Conservation (phyloP, 2,888 invertebrate genomes). For the Desoria tigrina region DNA sequence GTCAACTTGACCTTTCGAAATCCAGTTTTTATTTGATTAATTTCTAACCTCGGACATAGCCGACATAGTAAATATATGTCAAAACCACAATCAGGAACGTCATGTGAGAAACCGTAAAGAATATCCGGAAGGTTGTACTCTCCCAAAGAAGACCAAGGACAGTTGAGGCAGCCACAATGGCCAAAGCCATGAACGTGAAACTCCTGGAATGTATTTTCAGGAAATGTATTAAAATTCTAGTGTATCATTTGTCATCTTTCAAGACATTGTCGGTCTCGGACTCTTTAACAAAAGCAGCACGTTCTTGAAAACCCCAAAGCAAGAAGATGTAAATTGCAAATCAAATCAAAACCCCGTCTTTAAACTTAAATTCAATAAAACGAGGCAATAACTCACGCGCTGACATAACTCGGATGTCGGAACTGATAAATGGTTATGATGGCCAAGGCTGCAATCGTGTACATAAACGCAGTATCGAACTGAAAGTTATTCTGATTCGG, state of each 20-base stretch:
- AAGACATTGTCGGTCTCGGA: constrained; percentile 51
- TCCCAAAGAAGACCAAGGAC: constrained; percentile 43
- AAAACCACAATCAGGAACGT: constrained; percentile 56
- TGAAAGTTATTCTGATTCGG: constrained; percentile 19
- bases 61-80: constrained; percentile 55
- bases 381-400: constrained; percentile 59
- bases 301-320: not conserved
- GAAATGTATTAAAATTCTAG: not conserved
- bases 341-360: no score
- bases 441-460: constrained; percentile 62
- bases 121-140: constrained; percentile 57
- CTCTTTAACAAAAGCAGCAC: no score
- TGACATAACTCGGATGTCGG: constrained; percentile 62
- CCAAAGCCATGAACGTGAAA: constrained; percentile 35
- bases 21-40: no score
- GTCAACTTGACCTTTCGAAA: no score
- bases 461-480: constrained; percentile 64
- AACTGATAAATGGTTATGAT: constrained; percentile 63
- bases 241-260: not conserved
- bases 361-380: no score
- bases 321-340: not conserved
- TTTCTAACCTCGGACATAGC: constrained; percentile 34
- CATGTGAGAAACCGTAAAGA: constrained; percentile 58
- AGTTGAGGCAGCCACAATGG: constrained; percentile 32
- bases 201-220: constrained; percentile 30